Percentiles rank a stretch among this genome's conserved stretches.
Conservation (phyloP, 2,797 vertebrate genomes). For the Apogon hyalosoma region DNA sequence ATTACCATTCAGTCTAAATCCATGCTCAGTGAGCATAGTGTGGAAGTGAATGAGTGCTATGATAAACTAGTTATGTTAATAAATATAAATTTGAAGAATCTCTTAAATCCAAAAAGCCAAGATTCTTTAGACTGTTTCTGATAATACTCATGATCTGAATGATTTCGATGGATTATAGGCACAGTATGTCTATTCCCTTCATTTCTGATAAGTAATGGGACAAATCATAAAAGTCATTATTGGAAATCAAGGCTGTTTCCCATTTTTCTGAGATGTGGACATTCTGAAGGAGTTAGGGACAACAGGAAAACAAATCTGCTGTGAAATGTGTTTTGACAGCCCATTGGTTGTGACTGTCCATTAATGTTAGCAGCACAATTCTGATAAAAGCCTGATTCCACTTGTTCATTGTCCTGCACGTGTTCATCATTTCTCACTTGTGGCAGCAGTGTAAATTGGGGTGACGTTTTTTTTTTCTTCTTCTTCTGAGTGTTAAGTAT, state of each 20-base stretch:
- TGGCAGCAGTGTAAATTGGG: conserved; percentile 10
- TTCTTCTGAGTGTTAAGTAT: conserved; percentile 18
- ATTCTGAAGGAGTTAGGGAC: conserved; percentile 34
- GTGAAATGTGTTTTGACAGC: conserved; percentile 58
- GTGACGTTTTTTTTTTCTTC: neutral
- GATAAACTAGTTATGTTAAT: no score
- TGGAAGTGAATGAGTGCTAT: no score
- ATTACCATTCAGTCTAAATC: no score
- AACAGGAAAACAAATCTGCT: conserved; percentile 51
- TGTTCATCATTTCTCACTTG: conserved; percentile 31
- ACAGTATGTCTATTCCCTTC: neutral
- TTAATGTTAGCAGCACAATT: conserved; percentile 15
- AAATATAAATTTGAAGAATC: no score
- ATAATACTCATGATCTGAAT: neutral
- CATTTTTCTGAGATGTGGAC: conserved; percentile 17
- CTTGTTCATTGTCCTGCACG: conserved; percentile 21
- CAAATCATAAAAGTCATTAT: conserved; percentile 1
- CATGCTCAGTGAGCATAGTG: no score
- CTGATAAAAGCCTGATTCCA: conserved; percentile 46
- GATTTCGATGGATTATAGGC: neutral
- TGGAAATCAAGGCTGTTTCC: conserved; percentile 31
- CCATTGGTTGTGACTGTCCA: conserved; percentile 35
- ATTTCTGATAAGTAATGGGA: neutral
- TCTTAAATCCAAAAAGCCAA: no score
- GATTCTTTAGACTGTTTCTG: no score